phyloP scores from a whole-genome alignment of 2,113 vertebrate species.

The Athene cunicularia region DNA sequence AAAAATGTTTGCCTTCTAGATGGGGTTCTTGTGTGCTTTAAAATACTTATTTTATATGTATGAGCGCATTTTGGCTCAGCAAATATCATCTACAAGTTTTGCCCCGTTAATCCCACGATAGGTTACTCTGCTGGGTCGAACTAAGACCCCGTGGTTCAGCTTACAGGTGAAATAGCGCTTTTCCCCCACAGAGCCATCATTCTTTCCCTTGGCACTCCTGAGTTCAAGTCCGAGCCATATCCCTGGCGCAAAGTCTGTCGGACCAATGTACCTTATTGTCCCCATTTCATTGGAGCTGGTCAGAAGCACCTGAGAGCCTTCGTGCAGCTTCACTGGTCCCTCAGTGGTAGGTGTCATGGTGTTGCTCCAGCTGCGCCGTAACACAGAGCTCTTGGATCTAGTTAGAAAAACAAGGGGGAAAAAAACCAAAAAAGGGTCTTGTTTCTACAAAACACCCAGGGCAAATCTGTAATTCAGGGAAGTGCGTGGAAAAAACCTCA shows the following conservation, averaged over 20 bases:
- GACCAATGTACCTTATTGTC: slow-evolving; percentile 88
- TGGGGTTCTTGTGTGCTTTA: neutral
- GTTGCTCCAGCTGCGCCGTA: slow-evolving; percentile 84
- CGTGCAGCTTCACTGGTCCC: slow-evolving; percentile 77
- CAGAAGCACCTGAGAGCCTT: slow-evolving; percentile 93
- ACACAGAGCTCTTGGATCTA: slow-evolving; percentile 77
- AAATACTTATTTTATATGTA: neutral
- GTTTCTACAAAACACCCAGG: neutral
- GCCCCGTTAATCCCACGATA: slow-evolving; percentile 92
- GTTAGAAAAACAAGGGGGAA: neutral
- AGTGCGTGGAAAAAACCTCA: neutral
- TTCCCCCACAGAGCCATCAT: slow-evolving; percentile 88
- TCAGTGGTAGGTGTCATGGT: slow-evolving; percentile 1
- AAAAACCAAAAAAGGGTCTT: too few relatives aligned
- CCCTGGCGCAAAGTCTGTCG: slow-evolving; percentile 88
- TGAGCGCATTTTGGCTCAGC: slow-evolving; percentile 49
- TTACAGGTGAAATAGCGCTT: slow-evolving; percentile 91
- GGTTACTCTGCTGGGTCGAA: slow-evolving; percentile 91
- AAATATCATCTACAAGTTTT: slow-evolving; percentile 84
- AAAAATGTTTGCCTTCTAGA: neutral
- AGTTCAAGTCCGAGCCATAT: slow-evolving; percentile 95
- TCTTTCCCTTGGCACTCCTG: slow-evolving; percentile 87
- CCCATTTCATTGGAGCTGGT: slow-evolving; percentile 93
- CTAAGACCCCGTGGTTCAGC: slow-evolving; percentile 86
- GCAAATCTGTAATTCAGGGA: neutral